A percentile compares a stretch with the other conserved stretches of the same genome.
Conservation (phyloP, 2,888 invertebrate genomes). For the Coelinius sp. region DNA sequence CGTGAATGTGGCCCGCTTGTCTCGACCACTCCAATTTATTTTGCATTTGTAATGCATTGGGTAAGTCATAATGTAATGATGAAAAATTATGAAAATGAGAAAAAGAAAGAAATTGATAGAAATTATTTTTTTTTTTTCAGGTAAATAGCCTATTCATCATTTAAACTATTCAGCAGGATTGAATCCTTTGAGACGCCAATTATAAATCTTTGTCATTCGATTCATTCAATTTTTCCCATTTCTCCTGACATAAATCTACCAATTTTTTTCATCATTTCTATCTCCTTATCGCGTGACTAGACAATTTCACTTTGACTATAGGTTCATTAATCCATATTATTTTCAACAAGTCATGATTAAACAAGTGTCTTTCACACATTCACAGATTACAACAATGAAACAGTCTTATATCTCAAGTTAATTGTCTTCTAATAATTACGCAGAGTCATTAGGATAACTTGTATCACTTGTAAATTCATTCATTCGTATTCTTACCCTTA, state of each 20-base stretch:
- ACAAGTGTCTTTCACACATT: neutral
- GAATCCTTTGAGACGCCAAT: too few species aligned
- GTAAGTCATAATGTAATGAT: neutral
- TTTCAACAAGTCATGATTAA: constrained; percentile 37
- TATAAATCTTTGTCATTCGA: constrained; percentile 20
- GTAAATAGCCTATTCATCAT: too few species aligned
- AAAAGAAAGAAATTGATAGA: too few species aligned
- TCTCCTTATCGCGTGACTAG: constrained; percentile 37
- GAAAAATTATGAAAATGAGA: constrained; percentile 1
- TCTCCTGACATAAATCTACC: neutral
- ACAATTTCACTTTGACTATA: constrained; percentile 24
- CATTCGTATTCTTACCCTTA: neutral
- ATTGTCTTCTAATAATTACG: constrained; percentile 3
- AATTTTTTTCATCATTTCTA: neutral
- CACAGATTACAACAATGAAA: constrained; percentile 17
- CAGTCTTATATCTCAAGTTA: neutral
- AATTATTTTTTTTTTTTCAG: too few species aligned
- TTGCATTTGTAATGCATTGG: neutral
- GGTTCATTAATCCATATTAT: constrained; percentile 38
- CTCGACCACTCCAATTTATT: constrained; percentile 31
- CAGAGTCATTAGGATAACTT: constrained; percentile 1
- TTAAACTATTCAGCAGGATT: too few species aligned
- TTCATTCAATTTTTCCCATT: neutral
- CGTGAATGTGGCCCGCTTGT: constrained; percentile 40
- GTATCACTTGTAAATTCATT: neutral